Conservation (phyloP, 2,797 vertebrate species). For the Arremon aurantiirostris region DNA sequence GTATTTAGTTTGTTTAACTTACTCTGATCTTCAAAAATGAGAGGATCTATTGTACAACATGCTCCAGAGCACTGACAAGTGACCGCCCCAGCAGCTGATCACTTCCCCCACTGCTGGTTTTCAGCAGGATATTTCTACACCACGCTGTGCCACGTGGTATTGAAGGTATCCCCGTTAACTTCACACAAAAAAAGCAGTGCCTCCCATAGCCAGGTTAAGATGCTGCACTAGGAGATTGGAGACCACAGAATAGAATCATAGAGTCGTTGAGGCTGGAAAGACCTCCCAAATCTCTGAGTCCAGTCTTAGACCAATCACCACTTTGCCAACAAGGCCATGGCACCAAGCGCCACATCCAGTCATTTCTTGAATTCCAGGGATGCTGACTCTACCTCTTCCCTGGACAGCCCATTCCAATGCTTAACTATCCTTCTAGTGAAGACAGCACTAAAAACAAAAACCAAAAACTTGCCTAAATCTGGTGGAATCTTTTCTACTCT, state of each 20-base stretch:
- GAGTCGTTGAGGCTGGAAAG: background rate
- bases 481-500: background rate
- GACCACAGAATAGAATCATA: background rate
- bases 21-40: background rate
- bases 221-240: background rate
- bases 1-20: background rate
- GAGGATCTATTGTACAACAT: background rate
- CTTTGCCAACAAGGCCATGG: background rate
- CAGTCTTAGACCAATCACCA: background rate
- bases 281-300: rapidly evolving
- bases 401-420: background rate
- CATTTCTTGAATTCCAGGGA: background rate
- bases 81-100: background rate
- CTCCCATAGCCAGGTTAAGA: background rate
- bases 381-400: background rate
- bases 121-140: background rate
- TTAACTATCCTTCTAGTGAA: background rate
- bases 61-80: background rate
- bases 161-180: background rate
- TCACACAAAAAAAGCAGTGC: too few species aligned
- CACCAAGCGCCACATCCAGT: too few species aligned
- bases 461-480: background rate
- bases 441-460: background rate
- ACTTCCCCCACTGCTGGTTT: background rate
- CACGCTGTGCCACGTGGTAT: background rate